phyloP scores from a whole-genome alignment of 2,888 invertebrate genomes.

The Drosophila melanocephala region DNA sequence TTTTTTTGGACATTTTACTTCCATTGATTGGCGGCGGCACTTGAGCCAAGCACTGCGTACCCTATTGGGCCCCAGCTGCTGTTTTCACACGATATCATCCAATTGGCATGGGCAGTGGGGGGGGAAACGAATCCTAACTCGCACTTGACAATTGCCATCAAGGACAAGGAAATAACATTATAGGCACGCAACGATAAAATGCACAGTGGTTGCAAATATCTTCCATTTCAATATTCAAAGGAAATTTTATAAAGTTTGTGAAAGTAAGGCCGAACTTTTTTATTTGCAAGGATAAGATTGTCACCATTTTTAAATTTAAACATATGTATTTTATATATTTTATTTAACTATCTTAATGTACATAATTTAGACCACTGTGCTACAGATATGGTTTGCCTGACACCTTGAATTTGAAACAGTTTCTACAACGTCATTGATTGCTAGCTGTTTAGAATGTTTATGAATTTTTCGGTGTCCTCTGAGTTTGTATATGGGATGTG shows the following conservation, averaged over 20 bases:
- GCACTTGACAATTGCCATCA: constrained; percentile 73
- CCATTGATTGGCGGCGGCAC: constrained; percentile 70
- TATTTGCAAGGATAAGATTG: not conserved
- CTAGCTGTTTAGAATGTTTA: constrained; percentile 69
- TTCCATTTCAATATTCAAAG: not conserved
- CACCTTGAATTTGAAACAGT: constrained; percentile 27
- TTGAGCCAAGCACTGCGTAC: constrained; percentile 33
- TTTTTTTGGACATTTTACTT: constrained; percentile 61
- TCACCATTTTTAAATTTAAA: not conserved
- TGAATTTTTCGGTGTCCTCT: constrained; percentile 37
- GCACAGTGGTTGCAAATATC: constrained; percentile 38
- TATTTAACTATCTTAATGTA: not conserved
- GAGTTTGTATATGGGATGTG: constrained; percentile 12
- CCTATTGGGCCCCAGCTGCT: constrained; percentile 60
- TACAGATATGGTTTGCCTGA: constrained; percentile 7
- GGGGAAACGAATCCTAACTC: constrained; percentile 36
- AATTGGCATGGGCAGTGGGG: not conserved
- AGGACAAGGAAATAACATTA: constrained; percentile 72
- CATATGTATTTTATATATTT: not conserved
- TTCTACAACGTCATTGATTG: constrained; percentile 65
- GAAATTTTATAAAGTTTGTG: not conserved
- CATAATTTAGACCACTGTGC: constrained; percentile 25
- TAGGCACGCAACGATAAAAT: constrained; percentile 57
- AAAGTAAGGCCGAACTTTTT: not conserved
- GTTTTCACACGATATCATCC: constrained; percentile 63